These are phyloP conservation scores for Ectropis crepuscularia DNA, from an alignment of 2,888 invertebrate species.

Conservation along the genomic window DNA sequence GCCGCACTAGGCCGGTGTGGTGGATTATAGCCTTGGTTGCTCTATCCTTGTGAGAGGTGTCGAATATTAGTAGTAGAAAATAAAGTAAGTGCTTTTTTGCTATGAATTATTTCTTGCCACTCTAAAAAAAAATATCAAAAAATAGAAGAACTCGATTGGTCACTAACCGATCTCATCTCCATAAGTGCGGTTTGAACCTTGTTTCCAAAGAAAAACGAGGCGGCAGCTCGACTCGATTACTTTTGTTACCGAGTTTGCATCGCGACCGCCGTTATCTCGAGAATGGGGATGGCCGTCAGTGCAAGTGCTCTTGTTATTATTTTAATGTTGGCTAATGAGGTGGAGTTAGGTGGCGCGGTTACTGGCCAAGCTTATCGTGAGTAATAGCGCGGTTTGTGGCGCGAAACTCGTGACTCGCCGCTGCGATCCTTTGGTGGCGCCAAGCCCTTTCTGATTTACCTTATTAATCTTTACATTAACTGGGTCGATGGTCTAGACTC, in stretches of 20 bases:
- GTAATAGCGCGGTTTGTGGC: conserved; percentile 68
- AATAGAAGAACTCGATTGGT: too few relatives aligned
- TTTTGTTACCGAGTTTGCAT: conserved; percentile 34
- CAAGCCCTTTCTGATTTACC: conserved; percentile 66
- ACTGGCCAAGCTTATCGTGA: conserved; percentile 62
- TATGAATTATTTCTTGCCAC: too few relatives aligned
- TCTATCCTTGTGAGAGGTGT: too few relatives aligned
- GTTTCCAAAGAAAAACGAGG: too few relatives aligned
- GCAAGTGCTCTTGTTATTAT: conserved; percentile 65
- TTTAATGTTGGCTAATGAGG: conserved; percentile 71
- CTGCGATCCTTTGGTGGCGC: conserved; percentile 52
- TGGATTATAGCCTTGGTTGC: too few relatives aligned
- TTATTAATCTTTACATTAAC: conserved; percentile 70
- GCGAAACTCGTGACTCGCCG: conserved; percentile 63
- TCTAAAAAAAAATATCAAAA: too few relatives aligned
- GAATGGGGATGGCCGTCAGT: conserved; percentile 51
- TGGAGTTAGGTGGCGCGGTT: conserved; percentile 66
- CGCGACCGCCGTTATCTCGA: conserved; percentile 44
- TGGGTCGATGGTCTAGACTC: conserved; percentile 56
- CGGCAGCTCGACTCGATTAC: conserved; percentile 46
- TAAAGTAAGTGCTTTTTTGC: too few relatives aligned
- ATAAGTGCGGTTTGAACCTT: too few relatives aligned
- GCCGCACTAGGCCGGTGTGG: too few relatives aligned
- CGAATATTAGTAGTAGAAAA: too few relatives aligned
- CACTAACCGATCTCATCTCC: too few relatives aligned